These are phyloP conservation scores for Strigamia crassipes DNA, from an alignment of 2,888 invertebrate species.

Conservation along the genomic window DNA sequence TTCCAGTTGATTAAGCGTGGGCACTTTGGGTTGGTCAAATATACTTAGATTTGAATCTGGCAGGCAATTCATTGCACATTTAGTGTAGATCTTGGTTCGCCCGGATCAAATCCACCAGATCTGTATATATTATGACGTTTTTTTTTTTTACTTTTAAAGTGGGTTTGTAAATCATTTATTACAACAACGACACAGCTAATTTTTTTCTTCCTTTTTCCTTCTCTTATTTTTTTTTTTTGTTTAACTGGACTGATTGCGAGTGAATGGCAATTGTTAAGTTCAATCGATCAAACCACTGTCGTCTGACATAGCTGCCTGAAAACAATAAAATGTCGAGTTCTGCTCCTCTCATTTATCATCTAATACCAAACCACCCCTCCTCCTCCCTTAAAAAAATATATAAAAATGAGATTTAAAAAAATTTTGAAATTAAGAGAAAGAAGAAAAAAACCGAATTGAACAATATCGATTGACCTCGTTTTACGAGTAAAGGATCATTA, in stretches of 20 bases:
- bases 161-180: no score
- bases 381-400: no score
- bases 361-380: neutral
- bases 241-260: slow-evolving; percentile 4
- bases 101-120: no score
- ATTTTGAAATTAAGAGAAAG: neutral
- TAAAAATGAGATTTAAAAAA: neutral
- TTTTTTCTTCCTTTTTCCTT: neutral
- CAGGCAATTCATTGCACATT: no score
- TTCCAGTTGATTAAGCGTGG: no score
- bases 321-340: neutral
- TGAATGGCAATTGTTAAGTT: neutral
- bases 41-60: no score
- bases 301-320: neutral
- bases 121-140: no score
- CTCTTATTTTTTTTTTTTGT: neutral
- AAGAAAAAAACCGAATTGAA: neutral
- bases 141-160: no score
- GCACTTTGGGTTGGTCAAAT: no score
- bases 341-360: neutral
- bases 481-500: slow-evolving; percentile 2
- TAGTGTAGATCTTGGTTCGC: no score
- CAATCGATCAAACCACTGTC: neutral
- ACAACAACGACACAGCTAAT: neutral
- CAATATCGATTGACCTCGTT: slow-evolving; percentile 11